Evolutionary conservation across 2,797 vertebrate genomes (phyloP).

Genomic region (Aldrovandia affinis): DNA sequence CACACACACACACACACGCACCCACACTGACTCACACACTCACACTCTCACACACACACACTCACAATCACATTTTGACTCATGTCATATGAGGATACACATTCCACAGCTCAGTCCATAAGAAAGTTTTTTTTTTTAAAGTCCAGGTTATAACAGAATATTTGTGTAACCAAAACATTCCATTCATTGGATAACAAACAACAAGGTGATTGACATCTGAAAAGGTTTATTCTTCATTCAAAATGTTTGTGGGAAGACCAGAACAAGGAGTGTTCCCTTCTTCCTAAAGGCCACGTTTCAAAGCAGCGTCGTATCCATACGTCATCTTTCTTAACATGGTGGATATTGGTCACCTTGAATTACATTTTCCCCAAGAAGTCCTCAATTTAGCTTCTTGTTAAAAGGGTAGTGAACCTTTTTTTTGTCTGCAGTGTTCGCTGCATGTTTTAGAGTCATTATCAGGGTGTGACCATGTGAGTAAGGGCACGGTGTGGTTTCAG

Average conservation of each 20-base stretch:
- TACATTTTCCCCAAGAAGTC: too few relatives aligned
- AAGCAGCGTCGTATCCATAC: background rate
- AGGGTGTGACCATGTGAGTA: background rate
- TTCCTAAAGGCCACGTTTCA: background rate
- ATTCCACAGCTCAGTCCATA: background rate
- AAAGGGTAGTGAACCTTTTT: too few relatives aligned
- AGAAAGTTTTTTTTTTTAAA: too few relatives aligned
- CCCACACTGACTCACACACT: too few relatives aligned
- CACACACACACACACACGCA: too few relatives aligned
- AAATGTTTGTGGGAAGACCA: background rate
- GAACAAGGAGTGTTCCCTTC: background rate
- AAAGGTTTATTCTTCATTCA: background rate
- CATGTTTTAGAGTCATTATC: background rate
- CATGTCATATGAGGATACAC: background rate
- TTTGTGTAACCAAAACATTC: background rate
- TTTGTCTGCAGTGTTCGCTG: too few relatives aligned
- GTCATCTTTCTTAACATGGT: too few relatives aligned
- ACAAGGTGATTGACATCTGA: background rate
- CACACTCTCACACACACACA: too few relatives aligned
- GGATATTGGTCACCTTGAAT: too few relatives aligned
- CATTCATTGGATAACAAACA: background rate
- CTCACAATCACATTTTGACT: too few relatives aligned
- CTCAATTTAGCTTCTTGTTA: too few relatives aligned
- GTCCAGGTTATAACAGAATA: background rate
- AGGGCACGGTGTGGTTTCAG: background rate